Evolutionary conservation across 2,113 vertebrate species (phyloP).

Genomic region (Aspiorhynchus laticeps): DNA sequence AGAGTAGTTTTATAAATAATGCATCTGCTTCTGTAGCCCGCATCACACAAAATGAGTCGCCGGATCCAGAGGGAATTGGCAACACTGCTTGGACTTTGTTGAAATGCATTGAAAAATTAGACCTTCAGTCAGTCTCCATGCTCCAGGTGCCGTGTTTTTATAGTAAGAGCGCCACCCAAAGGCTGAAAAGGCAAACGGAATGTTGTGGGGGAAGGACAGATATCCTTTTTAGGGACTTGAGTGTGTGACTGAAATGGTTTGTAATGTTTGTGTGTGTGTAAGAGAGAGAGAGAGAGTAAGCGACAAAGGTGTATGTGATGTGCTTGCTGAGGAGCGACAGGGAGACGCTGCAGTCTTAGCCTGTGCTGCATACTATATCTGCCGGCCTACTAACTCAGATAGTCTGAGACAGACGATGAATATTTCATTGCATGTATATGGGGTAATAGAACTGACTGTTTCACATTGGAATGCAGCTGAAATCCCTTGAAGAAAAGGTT

Average conservation of each 20-base stretch:
- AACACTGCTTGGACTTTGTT: slow-evolving; percentile 55
- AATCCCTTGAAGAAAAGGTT: background rate
- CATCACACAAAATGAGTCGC: slow-evolving; percentile 58
- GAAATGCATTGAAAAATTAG: slow-evolving; percentile 66
- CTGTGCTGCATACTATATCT: slow-evolving; percentile 65
- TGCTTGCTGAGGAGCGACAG: slow-evolving; percentile 37
- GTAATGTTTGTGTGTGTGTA: slow-evolving; percentile 31
- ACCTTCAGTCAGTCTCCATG: slow-evolving; percentile 39
- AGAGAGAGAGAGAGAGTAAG: background rate
- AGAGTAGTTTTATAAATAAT: slow-evolving; percentile 56
- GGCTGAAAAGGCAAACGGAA: background rate
- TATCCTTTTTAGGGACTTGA: background rate
- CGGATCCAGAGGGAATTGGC: slow-evolving; percentile 56
- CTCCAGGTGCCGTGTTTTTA: slow-evolving; percentile 47
- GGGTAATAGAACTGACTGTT: slow-evolving; percentile 63
- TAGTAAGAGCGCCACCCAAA: slow-evolving; percentile 59
- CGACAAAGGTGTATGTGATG: slow-evolving; percentile 17
- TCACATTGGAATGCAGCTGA: slow-evolving; percentile 70
- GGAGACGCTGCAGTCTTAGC: slow-evolving; percentile 33
- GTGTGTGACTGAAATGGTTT: slow-evolving; percentile 6
- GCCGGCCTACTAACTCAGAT: slow-evolving; percentile 62
- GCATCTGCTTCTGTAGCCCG: slow-evolving; percentile 54
- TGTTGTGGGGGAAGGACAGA: background rate
- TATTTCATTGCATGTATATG: slow-evolving; percentile 74
- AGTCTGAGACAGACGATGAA: slow-evolving; percentile 72